Conservation (phyloP, 2,888 invertebrate species). For the Lissonota sp. region DNA sequence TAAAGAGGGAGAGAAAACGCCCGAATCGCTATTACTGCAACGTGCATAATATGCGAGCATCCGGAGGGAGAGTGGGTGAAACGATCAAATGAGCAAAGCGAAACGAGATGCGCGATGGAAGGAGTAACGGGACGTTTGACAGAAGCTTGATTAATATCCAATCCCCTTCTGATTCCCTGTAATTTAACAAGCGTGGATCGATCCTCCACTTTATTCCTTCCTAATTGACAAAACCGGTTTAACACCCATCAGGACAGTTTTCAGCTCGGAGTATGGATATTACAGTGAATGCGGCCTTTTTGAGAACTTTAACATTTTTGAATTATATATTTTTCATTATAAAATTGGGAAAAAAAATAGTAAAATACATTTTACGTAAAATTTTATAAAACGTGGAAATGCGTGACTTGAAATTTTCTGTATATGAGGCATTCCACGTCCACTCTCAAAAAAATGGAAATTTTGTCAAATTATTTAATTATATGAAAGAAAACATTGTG, state of each 20-base stretch:
- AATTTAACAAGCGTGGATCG: conserved; percentile 37
- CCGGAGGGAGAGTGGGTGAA: neutral
- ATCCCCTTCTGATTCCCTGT: conserved; percentile 50
- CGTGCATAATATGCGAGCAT: no score
- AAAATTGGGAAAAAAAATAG: no score
- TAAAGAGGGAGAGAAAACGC: neutral
- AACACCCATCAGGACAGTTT: neutral
- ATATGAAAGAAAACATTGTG: no score
- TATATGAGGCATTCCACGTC: no score
- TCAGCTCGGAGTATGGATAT: conserved; percentile 22
- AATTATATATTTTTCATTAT: no score
- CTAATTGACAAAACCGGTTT: conserved; percentile 39
- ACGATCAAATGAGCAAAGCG: neutral
- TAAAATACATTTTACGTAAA: no score
- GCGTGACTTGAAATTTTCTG: no score
- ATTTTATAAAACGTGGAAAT: no score
- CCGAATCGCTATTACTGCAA: neutral
- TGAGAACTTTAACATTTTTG: no score
- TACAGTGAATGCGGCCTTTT: neutral
- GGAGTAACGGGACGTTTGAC: conserved; percentile 24
- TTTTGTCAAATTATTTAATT: no score
- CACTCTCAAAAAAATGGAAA: no score
- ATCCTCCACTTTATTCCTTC: conserved; percentile 16
- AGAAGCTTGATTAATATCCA: conserved; percentile 58
- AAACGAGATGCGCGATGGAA: conserved; percentile 9